Base-by-base conservation (phyloP, 2,113 vertebrate genomes). In the Caranx ignobilis region DNA sequence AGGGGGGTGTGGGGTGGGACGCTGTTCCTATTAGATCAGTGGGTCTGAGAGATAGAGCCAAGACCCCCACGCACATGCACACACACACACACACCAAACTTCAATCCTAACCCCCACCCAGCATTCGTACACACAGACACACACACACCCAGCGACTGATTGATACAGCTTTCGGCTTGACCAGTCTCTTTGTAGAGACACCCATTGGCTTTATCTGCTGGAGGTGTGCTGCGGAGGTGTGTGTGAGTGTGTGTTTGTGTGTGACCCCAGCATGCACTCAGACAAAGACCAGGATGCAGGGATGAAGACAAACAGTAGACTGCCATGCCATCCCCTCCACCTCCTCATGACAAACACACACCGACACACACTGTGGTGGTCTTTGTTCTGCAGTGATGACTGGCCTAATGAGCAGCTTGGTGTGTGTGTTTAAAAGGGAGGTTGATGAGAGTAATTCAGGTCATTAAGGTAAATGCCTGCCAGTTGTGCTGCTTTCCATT, bases 381-480 rank as follows among this genome's bases (percentile, higher is more conserved):
- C 87, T 90, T 90, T 92, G 92, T 91, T 92, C 86, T 79, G 56
- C 45, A 6, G 64, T 65, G 70, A 82, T 71, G 82, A 87, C 85
- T 50, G 86, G 81, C 62, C 54, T 89, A 88, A 89, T 91, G 83
- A 87, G 84, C 64, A 52, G 80, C 78, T 57, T 71, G 87, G 34
- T 82, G 86, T 69, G 81, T 76, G 54, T 71, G 18, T 83, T 85
- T 75, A 76, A 81, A 86, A 83, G 63, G 72, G 76, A 83, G 70
- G 78, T 68, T 75, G 83, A 79, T 85, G 71, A 71, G 70, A 64
- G 73, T 89, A 90, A 91, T 91, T 88, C 19, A 45, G 85, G 60
- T 91, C 80, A 92, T 92, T 91, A 88, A 89, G 88, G 91, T 89
- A 90, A 86, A 91, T 70, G 76, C 77, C 83, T 90, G 81, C 82